Base-by-base conservation (phyloP, 2,797 vertebrate species). In the Orientallactaga sibirica region DNA sequence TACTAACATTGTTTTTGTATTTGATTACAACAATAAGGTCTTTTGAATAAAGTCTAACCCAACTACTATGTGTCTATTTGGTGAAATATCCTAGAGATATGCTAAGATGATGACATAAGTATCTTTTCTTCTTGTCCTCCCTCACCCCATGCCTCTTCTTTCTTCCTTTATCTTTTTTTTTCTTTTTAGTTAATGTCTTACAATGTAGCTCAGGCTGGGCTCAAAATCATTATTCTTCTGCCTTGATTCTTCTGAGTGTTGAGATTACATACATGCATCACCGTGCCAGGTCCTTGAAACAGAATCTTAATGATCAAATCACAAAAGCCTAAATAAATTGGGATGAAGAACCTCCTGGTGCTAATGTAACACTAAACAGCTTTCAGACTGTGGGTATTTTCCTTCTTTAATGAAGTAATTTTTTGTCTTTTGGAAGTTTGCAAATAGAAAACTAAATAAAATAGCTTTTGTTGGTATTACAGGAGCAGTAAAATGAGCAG, bases 381-480 rank as follows among this genome's bases (percentile, higher is more conserved):
- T 61, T 77, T 93, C 22, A 76, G 25, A 75, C n/a, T 41, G 19
- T 6, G 43, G 18, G 33, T 86, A 27, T 48, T 74, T 73, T 48
- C 12, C 10, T 48, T n/a, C 67, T 81, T 80, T 74, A 33, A 76
- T 24, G 33, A 82, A 79, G 14, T 55, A 16, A 58, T 48, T 43
- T 86, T 88, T 83, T 62, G 48, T 29, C 4, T 83, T 71, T 85
- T 90, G 33, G 66, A 90, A 61, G 27, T 71, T 48, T 71, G 74
- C n/a, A 84, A 52, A 33, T 71, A 78, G 25, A 37, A 58, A 79
- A 25, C 27, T 43, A 80, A 76, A 68, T 64, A 86, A 88, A 80
- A 86, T 25, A 86, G 70, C 76, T 2, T 81, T 58, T 58, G 55
- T 74, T 73, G 62, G 41, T 55, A 37, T 6, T 86, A 15, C 1